Percentiles rank a stretch among this genome's conserved stretches.
Conservation (phyloP, 2,797 vertebrate genomes). For the Paramormyrops hopkinsi region DNA sequence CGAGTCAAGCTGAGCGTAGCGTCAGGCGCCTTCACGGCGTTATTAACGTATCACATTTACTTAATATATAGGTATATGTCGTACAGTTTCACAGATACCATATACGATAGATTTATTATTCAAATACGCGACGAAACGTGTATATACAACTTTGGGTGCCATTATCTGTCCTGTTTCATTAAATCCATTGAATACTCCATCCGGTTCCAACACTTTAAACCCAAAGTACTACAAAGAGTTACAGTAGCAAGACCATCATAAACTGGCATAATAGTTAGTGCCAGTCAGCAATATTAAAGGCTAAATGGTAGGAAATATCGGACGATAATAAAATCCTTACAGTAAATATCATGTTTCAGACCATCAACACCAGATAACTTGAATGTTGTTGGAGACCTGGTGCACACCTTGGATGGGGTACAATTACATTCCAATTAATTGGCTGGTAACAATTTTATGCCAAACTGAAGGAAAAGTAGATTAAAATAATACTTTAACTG, state of each 20-base stretch:
- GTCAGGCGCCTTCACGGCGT: not conserved
- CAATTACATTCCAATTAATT: not conserved
- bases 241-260: not conserved
- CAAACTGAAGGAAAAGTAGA: not conserved
- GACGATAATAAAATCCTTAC: not conserved
- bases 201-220: not conserved
- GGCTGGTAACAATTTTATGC: not conserved
- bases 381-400: not conserved
- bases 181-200: not conserved
- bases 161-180: not conserved
- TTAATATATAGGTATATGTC: not conserved
- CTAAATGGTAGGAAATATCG: not conserved
- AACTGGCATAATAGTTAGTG: not conserved
- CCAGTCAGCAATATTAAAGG: not conserved
- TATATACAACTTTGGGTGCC: not conserved
- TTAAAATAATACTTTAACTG: not conserved
- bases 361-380: not conserved
- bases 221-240: not conserved
- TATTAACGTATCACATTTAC: not conserved
- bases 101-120: not conserved
- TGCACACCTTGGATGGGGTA: not conserved
- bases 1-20: slow-evolving; percentile 21
- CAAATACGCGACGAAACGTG: not conserved
- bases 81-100: not conserved
- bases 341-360: not conserved